A percentile compares a stretch with the other conserved stretches of the same genome.
These are phyloP conservation scores for Charanyca ferruginea DNA, from an alignment of 2,888 invertebrate species.

Conservation along the genomic window DNA sequence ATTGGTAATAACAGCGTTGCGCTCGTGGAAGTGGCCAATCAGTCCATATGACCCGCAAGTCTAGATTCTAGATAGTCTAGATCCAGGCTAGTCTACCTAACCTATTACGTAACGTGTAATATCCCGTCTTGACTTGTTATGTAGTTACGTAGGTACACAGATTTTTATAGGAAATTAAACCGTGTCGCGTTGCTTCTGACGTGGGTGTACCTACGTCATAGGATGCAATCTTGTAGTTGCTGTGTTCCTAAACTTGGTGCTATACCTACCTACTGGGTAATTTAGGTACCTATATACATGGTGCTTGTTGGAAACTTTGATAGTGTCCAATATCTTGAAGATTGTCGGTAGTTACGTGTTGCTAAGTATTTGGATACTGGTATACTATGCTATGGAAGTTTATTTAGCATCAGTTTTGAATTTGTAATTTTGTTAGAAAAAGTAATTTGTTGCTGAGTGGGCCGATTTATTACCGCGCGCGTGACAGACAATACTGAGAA, in stretches of 20 bases:
- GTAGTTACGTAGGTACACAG: slow-evolving; percentile 31
- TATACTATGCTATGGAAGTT: not conserved
- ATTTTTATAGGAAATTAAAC: slow-evolving; percentile 52
- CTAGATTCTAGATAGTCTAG: slow-evolving; percentile 82
- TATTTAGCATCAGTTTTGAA: not conserved
- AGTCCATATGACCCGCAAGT: slow-evolving; percentile 84
- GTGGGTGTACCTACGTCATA: slow-evolving; percentile 31
- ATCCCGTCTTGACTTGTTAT: slow-evolving; percentile 62
- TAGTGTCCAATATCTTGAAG: slow-evolving; percentile 18
- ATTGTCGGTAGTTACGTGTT: slow-evolving; percentile 14
- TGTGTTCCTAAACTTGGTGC: slow-evolving; percentile 10
- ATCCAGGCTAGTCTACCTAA: slow-evolving; percentile 75
- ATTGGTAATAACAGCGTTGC: slow-evolving; percentile 74
- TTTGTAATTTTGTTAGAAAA: not conserved
- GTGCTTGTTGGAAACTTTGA: slow-evolving; percentile 22
- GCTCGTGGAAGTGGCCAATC: slow-evolving; percentile 87
- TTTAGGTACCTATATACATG: slow-evolving; percentile 3
- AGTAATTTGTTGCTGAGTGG: no score
- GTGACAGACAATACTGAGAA: not conserved
- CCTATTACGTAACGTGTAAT: slow-evolving; percentile 67
- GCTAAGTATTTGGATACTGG: slow-evolving; percentile 1
- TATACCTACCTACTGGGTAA: not conserved
- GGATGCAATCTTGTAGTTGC: slow-evolving; percentile 9
- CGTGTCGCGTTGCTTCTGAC: slow-evolving; percentile 19
- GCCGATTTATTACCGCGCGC: not conserved